Evolutionary conservation across 2,113 vertebrate species (phyloP), one percentile per base, ranked within the genome.

Genomic region (Phylloscopus trochilus): DNA sequence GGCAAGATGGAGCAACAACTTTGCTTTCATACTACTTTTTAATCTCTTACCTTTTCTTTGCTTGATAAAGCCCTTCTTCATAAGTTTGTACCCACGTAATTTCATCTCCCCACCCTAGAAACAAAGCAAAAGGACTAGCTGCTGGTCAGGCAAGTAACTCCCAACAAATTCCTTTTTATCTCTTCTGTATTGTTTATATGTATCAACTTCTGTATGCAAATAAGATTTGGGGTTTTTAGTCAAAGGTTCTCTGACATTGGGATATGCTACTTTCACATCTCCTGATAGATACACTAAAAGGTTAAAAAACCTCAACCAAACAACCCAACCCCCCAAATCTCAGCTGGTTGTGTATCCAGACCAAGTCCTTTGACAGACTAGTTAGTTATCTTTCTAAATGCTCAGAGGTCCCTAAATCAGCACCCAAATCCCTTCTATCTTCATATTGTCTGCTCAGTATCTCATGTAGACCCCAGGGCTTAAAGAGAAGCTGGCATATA

Each of bases 81-180:
- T 99, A 99, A 47, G 97, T 98, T 94, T 98, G 95, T 27, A 98
- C 97, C 99, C 99, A 99, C 1, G 56, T 96, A 69, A 99, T 98
- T 43, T 96, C 96, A 91, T 98, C 93, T 35, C 98, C 98, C 99
- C 98, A 99, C 27, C 99, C 98, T 99, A 85, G 63, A 97, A 96
- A 62, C 88, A 70, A 21, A 95, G 76, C 8, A 92, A 55, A 94
- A 66, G 23, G 35, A 51, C 83, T 70, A 83, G 44, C 17, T 37
- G 11, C 7, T 62, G 35, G 10, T 27, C 28, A 88, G 18, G 18
- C 9, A 80, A 78, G 33, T 78, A 47, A 66, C 20, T 59, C 7
- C 43, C 17, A 63, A 22, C 3, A 60, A 84, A 62, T 63, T 70
- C 11, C 0, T 2, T 78, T 52, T 37, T 33, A 13, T 7, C 14